These are phyloP conservation scores for Carassius carassius DNA, from an alignment of 2,113 vertebrate genomes.

Conservation along the genomic window DNA sequence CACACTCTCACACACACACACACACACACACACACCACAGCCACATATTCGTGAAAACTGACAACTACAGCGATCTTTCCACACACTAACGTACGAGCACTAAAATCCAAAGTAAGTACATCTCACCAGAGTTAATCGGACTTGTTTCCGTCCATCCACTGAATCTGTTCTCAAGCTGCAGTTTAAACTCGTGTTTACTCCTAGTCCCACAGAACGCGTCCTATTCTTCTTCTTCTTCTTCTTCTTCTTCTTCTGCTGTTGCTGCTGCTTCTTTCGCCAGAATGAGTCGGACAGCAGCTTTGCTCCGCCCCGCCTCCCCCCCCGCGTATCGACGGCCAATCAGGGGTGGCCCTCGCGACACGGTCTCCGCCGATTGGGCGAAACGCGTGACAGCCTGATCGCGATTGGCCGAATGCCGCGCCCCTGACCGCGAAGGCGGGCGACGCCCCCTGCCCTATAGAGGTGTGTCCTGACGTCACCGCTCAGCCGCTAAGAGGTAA, in stretches of 20 bases:
- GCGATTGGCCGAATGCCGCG: constrained; percentile 59
- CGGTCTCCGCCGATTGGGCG: constrained; percentile 65
- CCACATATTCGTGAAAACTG: constrained; percentile 18
- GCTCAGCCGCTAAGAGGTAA: constrained; percentile 57
- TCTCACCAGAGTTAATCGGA: constrained; percentile 36
- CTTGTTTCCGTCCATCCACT: constrained; percentile 15
- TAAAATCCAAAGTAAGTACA: neutral
- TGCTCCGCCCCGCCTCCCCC: constrained; percentile 65
- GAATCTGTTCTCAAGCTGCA: neutral
- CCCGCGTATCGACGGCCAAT: constrained; percentile 72
- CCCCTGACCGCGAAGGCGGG: constrained; percentile 40
- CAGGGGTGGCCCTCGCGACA: constrained; percentile 36
- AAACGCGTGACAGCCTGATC: constrained; percentile 48
- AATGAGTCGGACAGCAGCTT: constrained; percentile 68
- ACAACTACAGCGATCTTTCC: neutral
- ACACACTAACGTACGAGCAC: neutral
- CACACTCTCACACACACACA: no score
- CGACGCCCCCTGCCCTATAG: constrained; percentile 66
- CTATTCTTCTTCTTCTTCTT: neutral
- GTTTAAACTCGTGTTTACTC: constrained; percentile 72
- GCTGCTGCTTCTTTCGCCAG: constrained; percentile 47
- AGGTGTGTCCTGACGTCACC: constrained; percentile 79
- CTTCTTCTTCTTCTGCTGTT: constrained; percentile 12
- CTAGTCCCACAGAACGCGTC: constrained; percentile 62
- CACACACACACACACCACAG: neutral